Conservation (phyloP, 2,797 vertebrate genomes). For the Erpetoichthys calabaricus region DNA sequence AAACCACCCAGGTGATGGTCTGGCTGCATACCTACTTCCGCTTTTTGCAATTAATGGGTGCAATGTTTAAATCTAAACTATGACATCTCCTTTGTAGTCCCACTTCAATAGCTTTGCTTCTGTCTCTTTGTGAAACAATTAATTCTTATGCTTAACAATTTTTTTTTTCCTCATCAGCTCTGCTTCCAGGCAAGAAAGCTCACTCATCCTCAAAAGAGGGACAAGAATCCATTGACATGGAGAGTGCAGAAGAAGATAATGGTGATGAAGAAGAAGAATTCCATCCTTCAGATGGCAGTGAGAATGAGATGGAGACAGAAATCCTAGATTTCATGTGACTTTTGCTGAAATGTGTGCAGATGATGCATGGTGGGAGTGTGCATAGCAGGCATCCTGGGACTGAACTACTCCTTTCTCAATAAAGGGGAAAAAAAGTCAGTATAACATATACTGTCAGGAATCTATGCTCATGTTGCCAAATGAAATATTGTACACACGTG, state of each 20-base stretch:
- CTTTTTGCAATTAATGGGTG: no score
- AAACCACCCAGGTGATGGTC: background rate
- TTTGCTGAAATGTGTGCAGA: background rate
- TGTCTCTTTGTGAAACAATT: no score
- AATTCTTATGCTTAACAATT: no score
- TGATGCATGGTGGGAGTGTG: background rate
- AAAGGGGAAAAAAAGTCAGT: no score
- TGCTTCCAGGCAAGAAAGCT: constrained; percentile 41
- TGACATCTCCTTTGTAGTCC: background rate
- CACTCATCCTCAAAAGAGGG: constrained; percentile 18
- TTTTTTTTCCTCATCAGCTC: constrained; percentile 22
- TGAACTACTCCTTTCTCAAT: no score
- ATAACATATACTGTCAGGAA: no score
- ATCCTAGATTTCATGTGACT: constrained; percentile 80
- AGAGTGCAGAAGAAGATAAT: constrained; percentile 53
- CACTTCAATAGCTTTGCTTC: background rate
- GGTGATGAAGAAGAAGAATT: constrained; percentile 80
- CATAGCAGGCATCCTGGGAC: no score
- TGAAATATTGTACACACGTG: no score
- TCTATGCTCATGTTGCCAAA: no score
- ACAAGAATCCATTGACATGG: constrained; percentile 36
- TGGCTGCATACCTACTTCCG: no score
- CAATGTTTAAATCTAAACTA: no score
- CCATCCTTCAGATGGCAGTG: constrained; percentile 80
- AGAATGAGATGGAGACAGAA: constrained; percentile 97